These are phyloP conservation scores for Aphis craccivora DNA, from an alignment of 1,140 invertebrate species.

Conservation along the genomic window DNA sequence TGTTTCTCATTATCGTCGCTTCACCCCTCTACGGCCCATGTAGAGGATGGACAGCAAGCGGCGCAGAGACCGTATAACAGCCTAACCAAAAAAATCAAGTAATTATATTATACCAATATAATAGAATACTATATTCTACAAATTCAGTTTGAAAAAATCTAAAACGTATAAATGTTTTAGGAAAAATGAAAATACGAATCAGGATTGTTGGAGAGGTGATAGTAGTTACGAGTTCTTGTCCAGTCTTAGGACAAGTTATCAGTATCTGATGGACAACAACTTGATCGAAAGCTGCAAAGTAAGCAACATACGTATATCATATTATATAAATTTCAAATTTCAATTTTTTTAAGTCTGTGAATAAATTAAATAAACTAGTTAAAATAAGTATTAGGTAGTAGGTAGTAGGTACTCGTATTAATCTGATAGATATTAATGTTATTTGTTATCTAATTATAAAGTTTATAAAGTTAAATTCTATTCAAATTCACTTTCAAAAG, in stretches of 20 bases:
- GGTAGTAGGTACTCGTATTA: not conserved
- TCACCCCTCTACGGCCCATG: conserved; percentile 66
- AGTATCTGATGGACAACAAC: conserved; percentile 93
- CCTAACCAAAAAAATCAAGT: conserved; percentile 57
- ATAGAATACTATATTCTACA: not conserved
- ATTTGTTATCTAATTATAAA: too few species aligned
- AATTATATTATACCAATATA: not conserved
- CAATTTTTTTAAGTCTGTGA: not conserved
- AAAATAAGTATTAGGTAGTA: not conserved
- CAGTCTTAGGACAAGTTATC: conserved; percentile 81
- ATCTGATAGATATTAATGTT: not conserved
- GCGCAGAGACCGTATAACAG: conserved; percentile 61
- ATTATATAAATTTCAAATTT: not conserved
- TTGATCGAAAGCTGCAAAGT: conserved; percentile 87
- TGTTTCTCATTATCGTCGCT: conserved; percentile 69
- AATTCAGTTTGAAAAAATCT: too few species aligned
- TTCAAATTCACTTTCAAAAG: not conserved
- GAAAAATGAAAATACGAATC: conserved; percentile 68
- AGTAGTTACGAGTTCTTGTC: conserved; percentile 86
- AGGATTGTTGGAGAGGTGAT: conserved; percentile 68
- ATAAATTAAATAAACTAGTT: not conserved
- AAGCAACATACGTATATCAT: conserved; percentile 58
- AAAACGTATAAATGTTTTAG: conserved; percentile 60
- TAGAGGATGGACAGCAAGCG: conserved; percentile 67
- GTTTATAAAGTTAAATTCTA: not conserved